Percentiles rank a stretch among this genome's conserved stretches.
Conservation (phyloP, 2,113 vertebrate genomes). For the Oxyura jamaicensis region DNA sequence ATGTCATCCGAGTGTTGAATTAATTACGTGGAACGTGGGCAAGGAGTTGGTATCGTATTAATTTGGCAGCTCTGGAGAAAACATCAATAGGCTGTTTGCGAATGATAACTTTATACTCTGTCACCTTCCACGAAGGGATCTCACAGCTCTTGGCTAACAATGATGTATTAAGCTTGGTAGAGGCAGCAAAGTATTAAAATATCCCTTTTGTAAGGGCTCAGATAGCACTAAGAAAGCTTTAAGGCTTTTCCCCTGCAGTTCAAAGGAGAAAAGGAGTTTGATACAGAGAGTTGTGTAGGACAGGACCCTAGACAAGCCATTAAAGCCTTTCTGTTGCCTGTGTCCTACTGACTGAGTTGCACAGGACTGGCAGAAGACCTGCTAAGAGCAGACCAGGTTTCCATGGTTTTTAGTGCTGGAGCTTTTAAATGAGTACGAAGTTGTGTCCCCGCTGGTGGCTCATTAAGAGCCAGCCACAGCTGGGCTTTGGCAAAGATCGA, state of each 20-base stretch:
- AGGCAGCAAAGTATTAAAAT: neutral
- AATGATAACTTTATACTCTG: neutral
- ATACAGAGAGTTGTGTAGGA: neutral
- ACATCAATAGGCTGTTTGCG: neutral
- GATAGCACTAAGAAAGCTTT: neutral
- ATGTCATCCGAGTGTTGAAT: constrained; percentile 45
- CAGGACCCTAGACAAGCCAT: neutral
- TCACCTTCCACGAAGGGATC: neutral
- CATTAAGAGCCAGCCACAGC: neutral
- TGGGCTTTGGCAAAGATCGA: neutral
- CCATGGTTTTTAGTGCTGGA: neutral
- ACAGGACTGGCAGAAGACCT: neutral
- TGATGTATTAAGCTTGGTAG: neutral
- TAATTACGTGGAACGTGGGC: constrained; percentile 13
- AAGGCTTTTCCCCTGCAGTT: neutral
- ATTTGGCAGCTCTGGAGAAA: constrained; percentile 30
- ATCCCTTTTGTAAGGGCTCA: neutral
- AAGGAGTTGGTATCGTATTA: constrained; percentile 23
- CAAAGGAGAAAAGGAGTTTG: neutral
- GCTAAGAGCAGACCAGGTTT: neutral
- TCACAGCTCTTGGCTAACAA: neutral
- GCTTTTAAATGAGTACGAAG: neutral
- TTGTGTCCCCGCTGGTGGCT: neutral
- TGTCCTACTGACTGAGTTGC: neutral
- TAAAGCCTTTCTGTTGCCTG: neutral